Percentiles rank a stretch among this genome's conserved stretches.
These are phyloP conservation scores for Thamnophis sirtalis DNA, from an alignment of 2,113 vertebrate genomes.

Conservation along the genomic window DNA sequence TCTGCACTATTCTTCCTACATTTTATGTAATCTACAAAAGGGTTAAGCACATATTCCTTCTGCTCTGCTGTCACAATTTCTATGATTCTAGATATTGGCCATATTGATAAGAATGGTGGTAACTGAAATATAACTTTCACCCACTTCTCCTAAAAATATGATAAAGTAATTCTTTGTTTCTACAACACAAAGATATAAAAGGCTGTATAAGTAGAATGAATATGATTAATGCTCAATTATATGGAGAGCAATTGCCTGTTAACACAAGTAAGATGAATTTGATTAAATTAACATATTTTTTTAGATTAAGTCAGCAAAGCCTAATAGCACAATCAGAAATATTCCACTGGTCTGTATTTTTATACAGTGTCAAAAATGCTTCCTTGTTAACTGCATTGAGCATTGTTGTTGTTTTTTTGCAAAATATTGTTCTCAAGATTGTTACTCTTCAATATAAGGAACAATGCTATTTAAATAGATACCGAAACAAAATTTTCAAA, in stretches of 20 bases:
- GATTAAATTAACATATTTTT: not conserved
- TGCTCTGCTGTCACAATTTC: not conserved
- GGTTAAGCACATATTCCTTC: not conserved
- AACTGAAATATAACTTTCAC: not conserved
- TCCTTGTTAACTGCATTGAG: not conserved
- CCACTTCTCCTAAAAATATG: not conserved
- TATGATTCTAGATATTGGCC: not conserved
- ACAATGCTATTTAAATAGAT: not conserved
- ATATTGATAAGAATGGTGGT: not conserved
- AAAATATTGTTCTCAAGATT: not conserved
- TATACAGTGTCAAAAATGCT: not conserved
- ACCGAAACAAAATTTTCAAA: not conserved
- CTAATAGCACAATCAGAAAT: not conserved
- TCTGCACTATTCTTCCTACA: not conserved
- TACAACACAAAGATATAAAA: not conserved
- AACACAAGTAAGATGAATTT: not conserved
- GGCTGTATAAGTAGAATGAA: not conserved
- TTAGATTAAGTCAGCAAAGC: not conserved
- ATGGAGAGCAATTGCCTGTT: not conserved
- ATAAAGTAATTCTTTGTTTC: not conserved
- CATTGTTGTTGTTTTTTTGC: not conserved
- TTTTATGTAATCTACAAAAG: not conserved
- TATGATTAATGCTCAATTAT: not conserved
- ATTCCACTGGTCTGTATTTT: not conserved
- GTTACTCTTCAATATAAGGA: not conserved